phyloP scores from a whole-genome alignment of 2,888 invertebrate genomes.

The Acronicta psi region DNA sequence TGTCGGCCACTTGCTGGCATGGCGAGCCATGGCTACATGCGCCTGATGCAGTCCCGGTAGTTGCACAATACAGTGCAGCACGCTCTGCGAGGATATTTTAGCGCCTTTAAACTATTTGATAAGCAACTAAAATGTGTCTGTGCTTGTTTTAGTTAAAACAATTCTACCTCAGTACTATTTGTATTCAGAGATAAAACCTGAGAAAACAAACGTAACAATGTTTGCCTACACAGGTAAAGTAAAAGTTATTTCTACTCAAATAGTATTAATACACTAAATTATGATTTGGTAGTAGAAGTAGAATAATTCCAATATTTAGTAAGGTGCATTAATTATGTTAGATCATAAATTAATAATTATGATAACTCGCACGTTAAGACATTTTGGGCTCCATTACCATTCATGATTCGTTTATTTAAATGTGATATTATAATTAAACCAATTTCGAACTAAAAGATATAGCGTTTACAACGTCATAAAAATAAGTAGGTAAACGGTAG shows the following conservation, averaged over 20 bases:
- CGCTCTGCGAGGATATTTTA: conserved; percentile 61
- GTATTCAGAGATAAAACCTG: conserved; percentile 40
- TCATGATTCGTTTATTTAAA: conserved; percentile 48
- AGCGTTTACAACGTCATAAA: conserved; percentile 56
- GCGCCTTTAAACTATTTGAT: conserved; percentile 68
- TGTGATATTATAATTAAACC: conserved; percentile 41
- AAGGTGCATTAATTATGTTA: conserved; percentile 28
- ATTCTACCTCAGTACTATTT: conserved; percentile 44
- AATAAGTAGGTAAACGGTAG: conserved; percentile 62
- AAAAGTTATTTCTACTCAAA: conserved; percentile 44
- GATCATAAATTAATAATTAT: no score
- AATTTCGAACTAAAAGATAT: conserved; percentile 49
- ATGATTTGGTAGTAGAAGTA: background rate
- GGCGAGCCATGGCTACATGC: conserved; percentile 49
- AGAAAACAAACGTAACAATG: conserved; percentile 28
- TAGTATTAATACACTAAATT: background rate
- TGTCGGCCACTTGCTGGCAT: conserved; percentile 17
- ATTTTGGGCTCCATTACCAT: conserved; percentile 62
- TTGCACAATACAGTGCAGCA: conserved; percentile 74
- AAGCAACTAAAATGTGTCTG: conserved; percentile 60
- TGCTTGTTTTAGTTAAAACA: conserved; percentile 35
- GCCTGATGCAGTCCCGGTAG: conserved; percentile 48
- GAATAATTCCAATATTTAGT: conserved; percentile 8
- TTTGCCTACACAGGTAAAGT: conserved; percentile 50
- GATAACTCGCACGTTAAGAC: conserved; percentile 11